Base-by-base conservation (phyloP, 2,888 invertebrate genomes). In the Ornithoptera priamus region DNA sequence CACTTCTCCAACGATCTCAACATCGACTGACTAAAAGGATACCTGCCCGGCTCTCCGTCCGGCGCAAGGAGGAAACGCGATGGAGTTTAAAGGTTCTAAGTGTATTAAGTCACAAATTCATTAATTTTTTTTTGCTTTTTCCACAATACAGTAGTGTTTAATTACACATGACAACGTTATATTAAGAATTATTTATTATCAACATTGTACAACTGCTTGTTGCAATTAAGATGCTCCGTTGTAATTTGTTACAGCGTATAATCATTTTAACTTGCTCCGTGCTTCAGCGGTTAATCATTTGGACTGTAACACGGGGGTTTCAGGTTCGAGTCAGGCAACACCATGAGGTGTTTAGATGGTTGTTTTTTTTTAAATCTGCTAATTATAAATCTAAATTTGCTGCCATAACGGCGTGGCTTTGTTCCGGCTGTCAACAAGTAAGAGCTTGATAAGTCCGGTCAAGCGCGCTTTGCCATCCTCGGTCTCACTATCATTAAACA, bases 11-110 rank as follows among this genome's bases (percentile, higher is more conserved):
- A 93, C 79, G 93, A 93, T 71, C 81, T 93, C 30, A 91, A 87
- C 73, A 90, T 93, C 69, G 93, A 93, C 89, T 93, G 93, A 93
- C 92, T 93, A 87, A 93, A 82, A 83, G 80, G 80, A 64, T 91
- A 89, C 81, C 77, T 88, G 82, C 93, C 90, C 64, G 86, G 89
- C 56, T 90, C 92, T n/a, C 91, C 92, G 71, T 84, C 84, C 12
- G 79, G 75, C 30, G 78, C 76, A 67, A 84, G 86, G 73, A 80
- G 79, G 72, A 81, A 81, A 72, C 62, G 20, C 6, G 75, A 76
- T 59, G 75, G 58, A 57, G 72, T 59, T 30, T 30, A 67, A 57
- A 66, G 66, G 66, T 66, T 65, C 71, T 53, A 53, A 53, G n/a
- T 53, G n/a, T 53, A 53, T 7, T n/a, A 53, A 53, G 68, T 62